Conservation (phyloP, 1,140 invertebrate genomes). For the Lysiphlebus fabarum region DNA sequence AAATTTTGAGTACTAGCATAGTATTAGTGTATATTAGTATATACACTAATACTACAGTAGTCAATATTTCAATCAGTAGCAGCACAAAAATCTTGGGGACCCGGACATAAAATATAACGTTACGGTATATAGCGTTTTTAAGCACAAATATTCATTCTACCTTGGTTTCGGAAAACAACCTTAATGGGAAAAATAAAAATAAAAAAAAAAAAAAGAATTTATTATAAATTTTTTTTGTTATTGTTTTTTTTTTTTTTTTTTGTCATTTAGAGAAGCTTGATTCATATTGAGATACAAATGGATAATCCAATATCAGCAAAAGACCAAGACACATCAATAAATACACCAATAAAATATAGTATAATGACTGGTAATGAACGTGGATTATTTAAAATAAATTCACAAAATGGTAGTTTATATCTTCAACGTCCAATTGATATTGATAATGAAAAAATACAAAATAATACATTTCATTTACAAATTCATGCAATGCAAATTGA, state of each 20-base stretch:
- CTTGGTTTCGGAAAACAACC: no score
- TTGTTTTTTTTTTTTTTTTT: conserved; percentile 1
- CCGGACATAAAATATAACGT: no score
- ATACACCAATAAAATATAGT: conserved; percentile 68
- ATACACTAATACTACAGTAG: no score
- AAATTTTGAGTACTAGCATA: no score
- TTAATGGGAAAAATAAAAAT: no score
- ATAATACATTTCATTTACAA: conserved; percentile 73
- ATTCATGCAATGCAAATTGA: conserved; percentile 75
- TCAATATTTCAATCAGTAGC: no score
- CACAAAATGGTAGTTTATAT: conserved; percentile 71
- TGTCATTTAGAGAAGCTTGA: conserved; percentile 58
- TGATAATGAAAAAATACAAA: conserved; percentile 65
- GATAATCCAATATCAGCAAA: conserved; percentile 69
- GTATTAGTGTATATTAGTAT: no score
- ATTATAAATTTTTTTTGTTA: background rate
- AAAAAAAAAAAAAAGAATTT: no score
- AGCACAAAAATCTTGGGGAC: no score
- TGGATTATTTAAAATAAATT: conserved; percentile 68
- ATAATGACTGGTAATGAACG: conserved; percentile 73
- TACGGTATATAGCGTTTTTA: no score
- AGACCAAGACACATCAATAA: conserved; percentile 72
- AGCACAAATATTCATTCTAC: no score
- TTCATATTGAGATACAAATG: conserved; percentile 68
- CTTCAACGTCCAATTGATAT: conserved; percentile 76